These are phyloP conservation scores for Microtus richardsoni DNA, from an alignment of 2,113 vertebrate species.

Conservation along the genomic window DNA sequence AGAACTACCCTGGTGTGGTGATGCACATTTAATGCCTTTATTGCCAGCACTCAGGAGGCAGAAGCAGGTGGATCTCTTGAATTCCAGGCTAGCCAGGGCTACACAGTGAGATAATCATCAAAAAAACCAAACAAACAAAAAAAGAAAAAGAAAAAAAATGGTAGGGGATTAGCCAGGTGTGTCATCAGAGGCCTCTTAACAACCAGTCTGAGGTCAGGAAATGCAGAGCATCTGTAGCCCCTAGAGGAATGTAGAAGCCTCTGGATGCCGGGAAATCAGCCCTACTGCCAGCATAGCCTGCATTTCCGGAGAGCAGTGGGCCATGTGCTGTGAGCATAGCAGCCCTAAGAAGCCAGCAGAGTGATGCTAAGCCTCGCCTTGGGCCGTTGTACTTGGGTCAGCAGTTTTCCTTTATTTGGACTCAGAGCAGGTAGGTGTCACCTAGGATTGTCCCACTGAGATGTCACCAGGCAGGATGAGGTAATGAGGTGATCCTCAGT, in stretches of 20 bases:
- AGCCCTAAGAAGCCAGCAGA: accelerated
- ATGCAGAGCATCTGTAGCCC: background rate
- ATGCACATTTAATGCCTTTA: background rate
- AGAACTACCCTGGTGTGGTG: no score
- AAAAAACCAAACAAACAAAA: background rate
- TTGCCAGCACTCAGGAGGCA: background rate
- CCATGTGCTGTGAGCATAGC: no score
- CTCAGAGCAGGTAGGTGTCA: background rate
- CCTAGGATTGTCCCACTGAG: background rate
- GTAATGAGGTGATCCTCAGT: no score
- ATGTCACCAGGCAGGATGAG: background rate
- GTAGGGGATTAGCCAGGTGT: background rate
- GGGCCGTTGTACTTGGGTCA: accelerated
- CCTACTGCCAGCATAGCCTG: background rate
- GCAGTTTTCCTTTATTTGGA: background rate
- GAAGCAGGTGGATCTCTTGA: background rate
- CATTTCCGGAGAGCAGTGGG: background rate
- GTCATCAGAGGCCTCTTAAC: no score
- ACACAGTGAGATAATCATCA: background rate
- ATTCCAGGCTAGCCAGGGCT: background rate
- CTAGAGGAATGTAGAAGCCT: background rate
- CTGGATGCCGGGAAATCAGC: no score
- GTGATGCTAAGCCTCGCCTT: accelerated
- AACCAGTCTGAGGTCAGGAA: background rate
- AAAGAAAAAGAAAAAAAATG: background rate